Percentiles rank a stretch among this genome's conserved stretches.
phyloP scores from a whole-genome alignment of 92 coral and sea anemone genomes.

The Parazoanthus atlanticus region DNA sequence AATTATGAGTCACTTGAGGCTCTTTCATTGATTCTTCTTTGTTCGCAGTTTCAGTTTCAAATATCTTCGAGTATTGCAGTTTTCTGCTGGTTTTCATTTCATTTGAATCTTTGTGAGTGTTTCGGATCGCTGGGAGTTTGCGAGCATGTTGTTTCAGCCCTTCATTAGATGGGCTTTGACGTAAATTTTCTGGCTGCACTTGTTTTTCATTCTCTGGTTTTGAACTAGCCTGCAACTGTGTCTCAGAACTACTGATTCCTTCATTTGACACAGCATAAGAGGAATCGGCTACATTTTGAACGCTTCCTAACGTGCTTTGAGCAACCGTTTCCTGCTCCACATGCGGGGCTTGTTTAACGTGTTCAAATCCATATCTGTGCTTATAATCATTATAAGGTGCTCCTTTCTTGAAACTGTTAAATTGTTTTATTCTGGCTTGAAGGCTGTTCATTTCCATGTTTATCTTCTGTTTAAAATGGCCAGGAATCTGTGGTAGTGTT shows the following conservation, averaged over 20 bases:
- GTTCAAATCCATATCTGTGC: background rate
- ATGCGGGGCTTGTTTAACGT: background rate
- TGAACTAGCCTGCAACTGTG: background rate
- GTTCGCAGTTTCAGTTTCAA: background rate
- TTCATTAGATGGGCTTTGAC: background rate
- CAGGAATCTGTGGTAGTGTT: background rate
- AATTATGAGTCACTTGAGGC: background rate
- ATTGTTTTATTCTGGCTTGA: slow-evolving; percentile 18
- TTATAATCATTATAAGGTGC: background rate
- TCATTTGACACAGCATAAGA: background rate
- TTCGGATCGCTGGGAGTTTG: slow-evolving; percentile 14
- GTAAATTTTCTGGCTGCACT: background rate
- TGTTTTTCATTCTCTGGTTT: background rate
- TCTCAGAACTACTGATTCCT: background rate
- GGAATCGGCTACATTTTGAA: background rate
- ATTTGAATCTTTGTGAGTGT: background rate
- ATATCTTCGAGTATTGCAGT: background rate
- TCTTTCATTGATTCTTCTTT: background rate
- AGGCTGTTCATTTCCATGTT: slow-evolving; percentile 17
- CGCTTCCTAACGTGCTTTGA: background rate
- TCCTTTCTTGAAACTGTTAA: background rate
- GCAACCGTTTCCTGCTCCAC: background rate
- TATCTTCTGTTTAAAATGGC: background rate
- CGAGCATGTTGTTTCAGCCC: background rate
- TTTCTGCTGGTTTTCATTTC: background rate